These are phyloP conservation scores for chimpanzee (Pan troglodytes) DNA, from an alignment of 2,113 vertebrate species.

Conservation along the genomic window DNA sequence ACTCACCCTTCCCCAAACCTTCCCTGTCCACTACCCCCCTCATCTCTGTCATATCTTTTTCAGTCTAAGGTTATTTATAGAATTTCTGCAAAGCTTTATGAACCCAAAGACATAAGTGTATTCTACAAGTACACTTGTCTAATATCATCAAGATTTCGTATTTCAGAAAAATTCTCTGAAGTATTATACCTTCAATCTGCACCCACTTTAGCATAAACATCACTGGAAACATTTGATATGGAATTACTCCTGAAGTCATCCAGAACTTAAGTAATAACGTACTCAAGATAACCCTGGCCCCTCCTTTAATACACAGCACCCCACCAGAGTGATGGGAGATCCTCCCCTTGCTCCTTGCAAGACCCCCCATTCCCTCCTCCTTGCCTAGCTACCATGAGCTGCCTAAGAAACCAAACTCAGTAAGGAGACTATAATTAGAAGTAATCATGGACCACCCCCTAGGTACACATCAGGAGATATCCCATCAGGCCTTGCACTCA, in stretches of 20 bases:
- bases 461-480: background rate
- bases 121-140: background rate
- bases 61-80: background rate
- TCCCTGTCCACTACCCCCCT: background rate
- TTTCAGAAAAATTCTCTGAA: conserved; percentile 19
- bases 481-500: background rate
- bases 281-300: background rate
- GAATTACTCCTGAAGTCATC: background rate
- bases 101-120: background rate
- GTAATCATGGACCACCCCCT: background rate
- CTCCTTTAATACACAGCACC: background rate
- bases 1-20: background rate
- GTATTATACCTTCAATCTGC: background rate
- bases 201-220: conserved; percentile 13
- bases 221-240: background rate
- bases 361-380: background rate
- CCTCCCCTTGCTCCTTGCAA: background rate
- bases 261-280: background rate
- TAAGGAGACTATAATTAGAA: background rate
- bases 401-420: background rate
- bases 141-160: background rate
- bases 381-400: background rate
- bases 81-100: conserved; percentile 6
- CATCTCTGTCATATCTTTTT: background rate
- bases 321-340: too few species aligned